Evolutionary conservation across 1,140 invertebrate genomes (phyloP).

Genomic region (Ylistrum balloti): DNA sequence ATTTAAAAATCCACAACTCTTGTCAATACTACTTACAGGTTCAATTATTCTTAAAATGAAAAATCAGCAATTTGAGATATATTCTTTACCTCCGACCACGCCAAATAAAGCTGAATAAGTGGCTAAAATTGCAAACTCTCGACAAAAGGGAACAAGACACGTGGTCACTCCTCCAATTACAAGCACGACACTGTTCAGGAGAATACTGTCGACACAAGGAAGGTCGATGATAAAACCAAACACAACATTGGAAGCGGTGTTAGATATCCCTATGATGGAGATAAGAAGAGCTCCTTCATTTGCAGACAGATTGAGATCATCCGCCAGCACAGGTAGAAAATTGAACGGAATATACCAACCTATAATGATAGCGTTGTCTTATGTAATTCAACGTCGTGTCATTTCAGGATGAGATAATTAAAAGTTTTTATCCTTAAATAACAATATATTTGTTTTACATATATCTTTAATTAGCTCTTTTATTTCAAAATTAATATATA

Average conservation of each 20-base stretch:
- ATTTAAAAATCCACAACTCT: no score
- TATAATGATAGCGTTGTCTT: constrained; percentile 45
- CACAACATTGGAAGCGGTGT: constrained; percentile 85
- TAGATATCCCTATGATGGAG: constrained; percentile 91
- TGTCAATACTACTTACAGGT: no score
- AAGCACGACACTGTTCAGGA: constrained; percentile 94
- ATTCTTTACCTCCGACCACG: constrained; percentile 95
- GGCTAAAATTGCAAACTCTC: constrained; percentile 90
- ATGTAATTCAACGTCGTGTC: no score
- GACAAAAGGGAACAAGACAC: constrained; percentile 89
- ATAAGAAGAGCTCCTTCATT: constrained; percentile 88
- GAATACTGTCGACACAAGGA: constrained; percentile 89
- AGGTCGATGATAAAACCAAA: constrained; percentile 84
- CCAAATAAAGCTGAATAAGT: constrained; percentile 94
- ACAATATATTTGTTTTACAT: no score
- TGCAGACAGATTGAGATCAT: constrained; percentile 69
- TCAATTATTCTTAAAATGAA: no score
- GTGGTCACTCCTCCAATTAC: constrained; percentile 87
- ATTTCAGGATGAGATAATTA: no score
- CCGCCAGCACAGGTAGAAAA: constrained; percentile 83
- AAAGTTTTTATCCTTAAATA: no score
- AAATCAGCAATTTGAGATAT: no score
- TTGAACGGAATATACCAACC: constrained; percentile 97
- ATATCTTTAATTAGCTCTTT: no score
- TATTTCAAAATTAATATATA: no score